A percentile compares a stretch with the other conserved stretches of the same genome.
phyloP scores from a whole-genome alignment of 2,797 vertebrate species.

The Crax fasciolata region DNA sequence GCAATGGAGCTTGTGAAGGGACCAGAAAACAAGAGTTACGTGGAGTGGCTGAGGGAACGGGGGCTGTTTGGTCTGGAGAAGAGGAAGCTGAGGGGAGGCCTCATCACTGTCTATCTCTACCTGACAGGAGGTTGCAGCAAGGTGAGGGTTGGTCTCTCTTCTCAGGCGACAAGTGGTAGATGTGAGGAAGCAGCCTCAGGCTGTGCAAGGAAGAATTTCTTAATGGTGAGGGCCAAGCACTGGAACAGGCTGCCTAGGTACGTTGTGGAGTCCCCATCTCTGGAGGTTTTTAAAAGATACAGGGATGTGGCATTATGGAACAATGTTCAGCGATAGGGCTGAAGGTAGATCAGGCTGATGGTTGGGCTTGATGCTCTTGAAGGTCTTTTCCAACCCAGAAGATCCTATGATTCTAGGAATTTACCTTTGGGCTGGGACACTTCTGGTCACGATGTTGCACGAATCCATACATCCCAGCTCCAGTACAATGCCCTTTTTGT shows the following conservation, averaged over 20 bases:
- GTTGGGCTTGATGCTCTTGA: neutral
- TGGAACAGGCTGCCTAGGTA: neutral
- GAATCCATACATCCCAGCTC: neutral
- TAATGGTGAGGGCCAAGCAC: neutral
- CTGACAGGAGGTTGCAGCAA: neutral
- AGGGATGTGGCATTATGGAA: neutral
- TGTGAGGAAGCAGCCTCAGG: neutral
- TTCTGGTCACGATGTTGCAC: neutral
- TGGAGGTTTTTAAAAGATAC: neutral
- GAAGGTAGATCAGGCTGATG: neutral
- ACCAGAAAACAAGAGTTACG: neutral
- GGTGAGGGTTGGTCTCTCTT: neutral
- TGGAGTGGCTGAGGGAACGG: neutral
- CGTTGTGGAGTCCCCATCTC: neutral
- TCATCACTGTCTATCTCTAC: neutral
- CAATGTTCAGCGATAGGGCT: neutral
- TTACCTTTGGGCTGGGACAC: neutral
- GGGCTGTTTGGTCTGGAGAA: neutral
- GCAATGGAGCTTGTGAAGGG: too few species aligned
- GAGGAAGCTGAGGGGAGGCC: neutral
- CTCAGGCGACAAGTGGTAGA: neutral
- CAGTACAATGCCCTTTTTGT: neutral
- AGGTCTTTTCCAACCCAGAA: neutral
- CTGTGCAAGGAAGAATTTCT: neutral
- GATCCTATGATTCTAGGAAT: neutral